A percentile compares a stretch with the other conserved stretches of the same genome.
phyloP scores from a whole-genome alignment of 2,113 vertebrate species.

The Hypocryptadius cinnamomeus region DNA sequence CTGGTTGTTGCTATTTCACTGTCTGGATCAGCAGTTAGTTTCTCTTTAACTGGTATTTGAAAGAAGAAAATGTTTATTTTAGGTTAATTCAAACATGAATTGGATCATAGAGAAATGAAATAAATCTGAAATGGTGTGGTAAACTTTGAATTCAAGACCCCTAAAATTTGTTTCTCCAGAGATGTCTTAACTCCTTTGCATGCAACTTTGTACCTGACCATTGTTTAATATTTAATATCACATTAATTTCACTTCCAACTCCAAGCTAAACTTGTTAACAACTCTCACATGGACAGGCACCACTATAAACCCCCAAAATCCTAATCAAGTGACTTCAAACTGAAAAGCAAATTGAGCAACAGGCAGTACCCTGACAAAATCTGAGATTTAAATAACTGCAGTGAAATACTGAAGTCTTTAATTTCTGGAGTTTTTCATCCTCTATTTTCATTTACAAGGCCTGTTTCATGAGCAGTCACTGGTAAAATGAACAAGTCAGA shows the following conservation, averaged over 20 bases:
- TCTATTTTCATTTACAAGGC: background rate
- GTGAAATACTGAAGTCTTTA: background rate
- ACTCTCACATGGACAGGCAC: background rate
- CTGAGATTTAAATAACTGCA: background rate
- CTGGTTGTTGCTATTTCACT: slow-evolving; percentile 99
- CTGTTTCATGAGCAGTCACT: background rate
- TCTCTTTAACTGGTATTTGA: slow-evolving; percentile 89
- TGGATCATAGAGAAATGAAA: background rate
- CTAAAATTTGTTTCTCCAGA: background rate
- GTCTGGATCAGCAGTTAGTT: slow-evolving; percentile 97
- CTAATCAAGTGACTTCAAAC: background rate
- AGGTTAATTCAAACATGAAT: background rate
- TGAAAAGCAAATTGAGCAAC: background rate
- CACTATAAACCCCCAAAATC: background rate
- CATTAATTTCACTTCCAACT: background rate
- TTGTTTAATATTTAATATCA: background rate
- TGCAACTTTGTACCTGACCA: background rate
- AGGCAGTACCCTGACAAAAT: background rate
- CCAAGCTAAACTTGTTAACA: background rate
- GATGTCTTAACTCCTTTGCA: background rate
- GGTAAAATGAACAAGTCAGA: background rate
- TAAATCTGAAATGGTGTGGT: background rate
- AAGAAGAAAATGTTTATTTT: slow-evolving; percentile 19
- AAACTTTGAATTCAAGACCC: background rate
- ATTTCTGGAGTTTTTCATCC: background rate